phyloP scores from a whole-genome alignment of 2,888 invertebrate genomes.

The Polydrusus pterygomalis region DNA sequence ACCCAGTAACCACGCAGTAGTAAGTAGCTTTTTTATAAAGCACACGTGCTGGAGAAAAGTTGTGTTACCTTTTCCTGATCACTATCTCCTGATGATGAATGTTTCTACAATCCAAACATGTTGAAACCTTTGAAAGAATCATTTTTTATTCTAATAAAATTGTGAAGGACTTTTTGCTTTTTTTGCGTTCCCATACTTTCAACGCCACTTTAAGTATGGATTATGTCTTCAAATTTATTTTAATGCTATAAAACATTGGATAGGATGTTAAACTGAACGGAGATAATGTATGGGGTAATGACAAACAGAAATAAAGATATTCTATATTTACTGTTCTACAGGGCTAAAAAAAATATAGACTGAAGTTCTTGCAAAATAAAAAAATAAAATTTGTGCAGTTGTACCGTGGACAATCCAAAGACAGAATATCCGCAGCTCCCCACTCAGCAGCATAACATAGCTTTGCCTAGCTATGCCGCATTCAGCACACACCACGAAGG shows the following conservation, averaged over 20 bases:
- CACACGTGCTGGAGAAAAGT: too few species aligned
- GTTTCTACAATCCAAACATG: too few species aligned
- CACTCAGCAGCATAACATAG: conserved; percentile 56
- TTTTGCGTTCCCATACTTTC: too few species aligned
- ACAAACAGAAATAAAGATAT: not conserved
- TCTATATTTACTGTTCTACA: conserved; percentile 29
- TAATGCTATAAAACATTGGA: conserved; percentile 11
- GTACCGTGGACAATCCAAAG: conserved; percentile 71
- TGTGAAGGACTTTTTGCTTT: too few species aligned
- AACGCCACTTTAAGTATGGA: too few species aligned
- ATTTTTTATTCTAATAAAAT: too few species aligned
- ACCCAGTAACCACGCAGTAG: too few species aligned
- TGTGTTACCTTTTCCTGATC: too few species aligned
- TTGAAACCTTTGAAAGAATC: too few species aligned
- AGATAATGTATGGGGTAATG: not conserved
- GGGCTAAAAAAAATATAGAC: conserved; percentile 37
- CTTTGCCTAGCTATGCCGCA: conserved; percentile 55
- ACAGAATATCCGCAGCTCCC: conserved; percentile 68
- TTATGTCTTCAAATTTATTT: not conserved
- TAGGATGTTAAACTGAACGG: not conserved
- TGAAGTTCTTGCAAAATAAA: conserved; percentile 49
- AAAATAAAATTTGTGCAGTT: conserved; percentile 61
- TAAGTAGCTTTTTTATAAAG: too few species aligned
- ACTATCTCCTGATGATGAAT: too few species aligned
- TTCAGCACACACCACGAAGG: conserved; percentile 66